phyloP scores from a whole-genome alignment of 2,888 invertebrate genomes.

The Elegia similella region DNA sequence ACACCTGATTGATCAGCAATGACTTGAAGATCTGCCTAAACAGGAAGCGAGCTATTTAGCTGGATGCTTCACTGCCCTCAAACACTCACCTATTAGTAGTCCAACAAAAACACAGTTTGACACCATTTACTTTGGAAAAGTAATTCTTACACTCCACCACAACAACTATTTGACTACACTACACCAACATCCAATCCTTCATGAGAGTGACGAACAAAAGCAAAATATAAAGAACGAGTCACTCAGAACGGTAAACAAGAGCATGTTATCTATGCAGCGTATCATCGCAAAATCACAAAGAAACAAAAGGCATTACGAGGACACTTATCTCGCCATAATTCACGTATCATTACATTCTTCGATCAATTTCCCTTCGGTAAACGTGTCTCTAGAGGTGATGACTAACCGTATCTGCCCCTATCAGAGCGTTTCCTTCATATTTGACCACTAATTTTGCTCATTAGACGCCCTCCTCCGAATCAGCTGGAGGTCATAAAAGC shows the following conservation, averaged over 20 bases:
- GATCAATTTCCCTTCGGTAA: constrained; percentile 52
- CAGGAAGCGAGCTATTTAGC: constrained; percentile 11
- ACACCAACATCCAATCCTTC: constrained; percentile 32
- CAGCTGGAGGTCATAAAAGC: constrained; percentile 69
- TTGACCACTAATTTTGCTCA: constrained; percentile 47
- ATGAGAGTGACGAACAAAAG: constrained; percentile 41
- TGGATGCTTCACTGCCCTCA: constrained; percentile 12
- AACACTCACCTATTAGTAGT: constrained; percentile 56
- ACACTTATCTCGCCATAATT: constrained; percentile 58
- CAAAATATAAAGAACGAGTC: constrained; percentile 37
- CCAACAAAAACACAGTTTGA: constrained; percentile 69
- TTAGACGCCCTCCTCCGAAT: constrained; percentile 70
- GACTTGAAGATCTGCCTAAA: not conserved
- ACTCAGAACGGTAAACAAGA: constrained; percentile 61
- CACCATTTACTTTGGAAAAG: constrained; percentile 53
- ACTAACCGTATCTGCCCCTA: constrained; percentile 72
- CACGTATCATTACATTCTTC: constrained; percentile 45
- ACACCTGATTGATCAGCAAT: constrained; percentile 6
- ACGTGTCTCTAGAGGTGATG: constrained; percentile 67
- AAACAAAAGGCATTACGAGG: constrained; percentile 59
- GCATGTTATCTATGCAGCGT: constrained; percentile 59
- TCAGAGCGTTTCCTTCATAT: constrained; percentile 58
- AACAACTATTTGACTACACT: constrained; percentile 19
- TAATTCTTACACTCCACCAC: not conserved
- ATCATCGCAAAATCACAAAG: constrained; percentile 70